Evolutionary conservation across 2,113 vertebrate species (phyloP).

Genomic region (Myotis lucifugus): DNA sequence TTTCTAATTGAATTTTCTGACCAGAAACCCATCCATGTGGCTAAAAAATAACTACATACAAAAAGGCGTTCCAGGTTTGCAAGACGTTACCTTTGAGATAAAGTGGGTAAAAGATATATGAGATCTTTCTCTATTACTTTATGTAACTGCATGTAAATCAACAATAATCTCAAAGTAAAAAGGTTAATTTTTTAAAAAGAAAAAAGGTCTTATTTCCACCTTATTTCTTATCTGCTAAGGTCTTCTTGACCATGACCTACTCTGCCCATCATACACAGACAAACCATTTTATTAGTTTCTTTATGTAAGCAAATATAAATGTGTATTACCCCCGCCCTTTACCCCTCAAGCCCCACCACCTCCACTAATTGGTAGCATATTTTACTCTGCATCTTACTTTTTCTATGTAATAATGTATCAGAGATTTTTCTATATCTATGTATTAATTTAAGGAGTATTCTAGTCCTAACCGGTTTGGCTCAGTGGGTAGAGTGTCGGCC

Average conservation of each 20-base stretch:
- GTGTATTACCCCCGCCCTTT: too few species aligned
- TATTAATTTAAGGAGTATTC: background rate
- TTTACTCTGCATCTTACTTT: conserved; percentile 19
- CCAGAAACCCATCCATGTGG: background rate
- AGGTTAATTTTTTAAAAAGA: background rate
- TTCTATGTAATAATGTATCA: background rate
- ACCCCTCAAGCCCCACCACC: background rate
- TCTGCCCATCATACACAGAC: background rate
- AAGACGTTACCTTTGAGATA: background rate
- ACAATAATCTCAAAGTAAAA: background rate
- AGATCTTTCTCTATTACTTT: background rate
- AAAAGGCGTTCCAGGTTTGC: background rate
- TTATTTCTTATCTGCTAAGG: background rate
- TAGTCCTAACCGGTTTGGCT: background rate
- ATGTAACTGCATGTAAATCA: background rate
- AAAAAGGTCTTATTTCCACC: background rate
- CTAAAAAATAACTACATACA: conserved; percentile 14
- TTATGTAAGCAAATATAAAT: background rate
- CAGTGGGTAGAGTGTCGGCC: too few species aligned
- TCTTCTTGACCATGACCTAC: background rate
- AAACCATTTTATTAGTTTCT: background rate
- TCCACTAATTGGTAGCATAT: background rate
- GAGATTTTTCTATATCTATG: background rate
- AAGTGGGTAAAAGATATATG: background rate
- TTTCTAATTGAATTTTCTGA: conserved; percentile 23